phyloP scores from a whole-genome alignment of 2,113 vertebrate species.

The Catharus fuscescens region DNA sequence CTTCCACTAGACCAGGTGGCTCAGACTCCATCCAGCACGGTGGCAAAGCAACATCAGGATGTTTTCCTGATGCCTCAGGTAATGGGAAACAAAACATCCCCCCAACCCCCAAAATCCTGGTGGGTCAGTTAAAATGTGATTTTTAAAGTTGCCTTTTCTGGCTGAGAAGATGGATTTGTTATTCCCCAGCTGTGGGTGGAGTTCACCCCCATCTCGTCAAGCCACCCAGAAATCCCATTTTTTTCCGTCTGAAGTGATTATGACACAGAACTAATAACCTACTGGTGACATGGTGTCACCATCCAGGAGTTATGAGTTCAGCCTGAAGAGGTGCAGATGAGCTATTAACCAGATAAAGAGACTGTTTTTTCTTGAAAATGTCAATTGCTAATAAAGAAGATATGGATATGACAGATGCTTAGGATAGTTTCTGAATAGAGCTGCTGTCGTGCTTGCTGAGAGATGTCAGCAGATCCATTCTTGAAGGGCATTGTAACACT shows the following conservation, averaged over 20 bases:
- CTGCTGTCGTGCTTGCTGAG: background rate
- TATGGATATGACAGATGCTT: slow-evolving; percentile 42
- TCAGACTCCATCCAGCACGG: background rate
- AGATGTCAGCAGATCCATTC: slow-evolving; percentile 53
- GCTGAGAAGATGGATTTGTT: background rate
- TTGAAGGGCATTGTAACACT: slow-evolving; percentile 58
- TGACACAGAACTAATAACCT: slow-evolving; percentile 30
- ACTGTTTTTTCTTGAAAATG: slow-evolving; percentile 62
- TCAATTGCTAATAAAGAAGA: slow-evolving; percentile 67
- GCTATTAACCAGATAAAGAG: slow-evolving; percentile 44
- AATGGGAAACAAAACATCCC: background rate
- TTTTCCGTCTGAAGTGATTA: background rate
- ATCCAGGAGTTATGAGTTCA: slow-evolving; percentile 28
- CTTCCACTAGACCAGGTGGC: background rate
- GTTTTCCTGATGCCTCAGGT: background rate
- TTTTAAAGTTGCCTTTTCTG: background rate
- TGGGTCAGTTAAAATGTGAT: background rate
- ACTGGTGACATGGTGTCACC: slow-evolving; percentile 3
- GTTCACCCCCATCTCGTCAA: fast-evolving
- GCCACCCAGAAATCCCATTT: background rate
- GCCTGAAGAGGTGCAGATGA: slow-evolving; percentile 52
- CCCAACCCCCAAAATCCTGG: fast-evolving
- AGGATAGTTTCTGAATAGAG: slow-evolving; percentile 33
- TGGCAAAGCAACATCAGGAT: background rate
- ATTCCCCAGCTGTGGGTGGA: background rate